phyloP scores from a whole-genome alignment of 2,113 vertebrate genomes.

The Forbesichthys agassizii region DNA sequence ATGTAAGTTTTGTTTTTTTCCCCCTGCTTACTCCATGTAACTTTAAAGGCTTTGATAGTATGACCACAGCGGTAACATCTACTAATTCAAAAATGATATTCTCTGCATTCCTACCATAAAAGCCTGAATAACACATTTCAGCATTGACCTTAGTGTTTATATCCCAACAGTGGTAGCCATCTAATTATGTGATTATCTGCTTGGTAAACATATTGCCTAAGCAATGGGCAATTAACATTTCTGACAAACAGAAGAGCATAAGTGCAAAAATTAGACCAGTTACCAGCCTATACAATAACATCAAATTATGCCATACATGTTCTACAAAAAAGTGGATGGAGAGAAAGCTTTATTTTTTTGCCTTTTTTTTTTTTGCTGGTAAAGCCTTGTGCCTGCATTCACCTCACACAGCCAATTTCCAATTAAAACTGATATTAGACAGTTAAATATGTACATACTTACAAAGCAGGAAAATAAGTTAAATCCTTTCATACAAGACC shows the following conservation, averaged over 20 bases:
- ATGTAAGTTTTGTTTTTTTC: background rate
- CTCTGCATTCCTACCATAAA: constrained; percentile 29
- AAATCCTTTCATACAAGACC: constrained; percentile 71
- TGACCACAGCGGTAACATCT: constrained; percentile 12
- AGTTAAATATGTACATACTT: constrained; percentile 70
- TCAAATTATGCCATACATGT: constrained; percentile 4
- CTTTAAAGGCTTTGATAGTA: constrained; percentile 20
- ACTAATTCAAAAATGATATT: constrained; percentile 32
- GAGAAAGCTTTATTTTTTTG: constrained; percentile 4
- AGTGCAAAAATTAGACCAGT: constrained; percentile 19
- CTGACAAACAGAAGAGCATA: constrained; percentile 14
- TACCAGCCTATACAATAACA: constrained; percentile 41
- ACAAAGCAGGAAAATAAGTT: constrained; percentile 74
- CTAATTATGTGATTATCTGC: constrained; percentile 19
- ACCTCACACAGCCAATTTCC: constrained; percentile 26
- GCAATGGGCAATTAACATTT: constrained; percentile 13
- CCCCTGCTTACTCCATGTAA: constrained; percentile 2
- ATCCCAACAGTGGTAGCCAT: constrained; percentile 46
- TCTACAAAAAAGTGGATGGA: constrained; percentile 8
- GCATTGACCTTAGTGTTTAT: constrained; percentile 62
- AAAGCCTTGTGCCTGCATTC: constrained; percentile 40
- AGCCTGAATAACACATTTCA: constrained; percentile 46
- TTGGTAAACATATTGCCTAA: constrained; percentile 14
- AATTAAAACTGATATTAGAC: constrained; percentile 43
- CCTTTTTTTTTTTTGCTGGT: constrained; percentile 16